Evolutionary conservation across 1,140 invertebrate species (phyloP).

Genomic region (Micrasema minimum): DNA sequence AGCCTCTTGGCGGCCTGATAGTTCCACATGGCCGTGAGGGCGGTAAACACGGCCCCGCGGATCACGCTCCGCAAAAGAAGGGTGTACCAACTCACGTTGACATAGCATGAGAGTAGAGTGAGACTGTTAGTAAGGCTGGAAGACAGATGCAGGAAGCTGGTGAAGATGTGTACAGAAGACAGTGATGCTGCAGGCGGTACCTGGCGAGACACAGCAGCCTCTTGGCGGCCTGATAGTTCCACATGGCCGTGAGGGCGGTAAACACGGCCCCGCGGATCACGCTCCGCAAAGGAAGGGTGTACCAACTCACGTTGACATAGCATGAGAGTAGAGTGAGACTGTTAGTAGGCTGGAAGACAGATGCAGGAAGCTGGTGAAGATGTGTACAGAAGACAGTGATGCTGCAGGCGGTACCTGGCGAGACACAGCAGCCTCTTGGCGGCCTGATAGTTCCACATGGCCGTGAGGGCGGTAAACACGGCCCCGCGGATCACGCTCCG

Average conservation of each 20-base stretch:
- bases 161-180: slow-evolving; percentile 37
- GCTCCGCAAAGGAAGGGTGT: slow-evolving; percentile 43
- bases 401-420: slow-evolving; percentile 44
- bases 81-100: slow-evolving; percentile 54
- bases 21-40: slow-evolving; percentile 51
- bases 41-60: slow-evolving; percentile 47
- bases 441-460: slow-evolving; percentile 52
- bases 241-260: slow-evolving; percentile 48
- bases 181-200: slow-evolving; percentile 29
- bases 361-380: neutral
- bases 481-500: slow-evolving; percentile 47
- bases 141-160: neutral
- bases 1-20: slow-evolving; percentile 49
- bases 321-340: too few relatives aligned
- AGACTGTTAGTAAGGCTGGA: too few relatives aligned
- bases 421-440: slow-evolving; percentile 49
- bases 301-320: slow-evolving; percentile 55
- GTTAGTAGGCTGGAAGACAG: too few relatives aligned
- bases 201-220: slow-evolving; percentile 50
- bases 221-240: slow-evolving; percentile 52
- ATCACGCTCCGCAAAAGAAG: slow-evolving; percentile 45
- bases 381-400: slow-evolving; percentile 39
- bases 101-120: too few relatives aligned
- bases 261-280: slow-evolving; percentile 47
- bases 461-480: slow-evolving; percentile 49